phyloP scores from a whole-genome alignment of 1,140 invertebrate species.

The Copidosoma floridanum region DNA sequence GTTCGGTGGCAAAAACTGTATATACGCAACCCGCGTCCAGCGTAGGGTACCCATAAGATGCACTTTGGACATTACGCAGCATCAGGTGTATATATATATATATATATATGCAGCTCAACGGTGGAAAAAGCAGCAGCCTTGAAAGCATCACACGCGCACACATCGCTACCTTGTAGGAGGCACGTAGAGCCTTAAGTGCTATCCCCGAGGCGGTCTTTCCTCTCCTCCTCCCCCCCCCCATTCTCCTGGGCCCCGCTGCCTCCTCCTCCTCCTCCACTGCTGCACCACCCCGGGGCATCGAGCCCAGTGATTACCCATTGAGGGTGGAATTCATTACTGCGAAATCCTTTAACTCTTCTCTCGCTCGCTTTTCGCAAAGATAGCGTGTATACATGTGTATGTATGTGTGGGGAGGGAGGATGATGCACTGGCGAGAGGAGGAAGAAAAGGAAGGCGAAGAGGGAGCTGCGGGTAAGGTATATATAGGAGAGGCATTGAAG shows the following conservation, averaged over 20 bases:
- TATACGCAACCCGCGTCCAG: too few relatives aligned
- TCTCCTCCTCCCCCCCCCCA: slow-evolving; percentile 1
- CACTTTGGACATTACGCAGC: not conserved
- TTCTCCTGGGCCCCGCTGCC: slow-evolving; percentile 8
- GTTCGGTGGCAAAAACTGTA: too few relatives aligned
- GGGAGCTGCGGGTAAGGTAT: too few relatives aligned
- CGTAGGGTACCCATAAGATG: too few relatives aligned
- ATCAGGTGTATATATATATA: slow-evolving; percentile 6
- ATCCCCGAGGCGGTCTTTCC: slow-evolving; percentile 30
- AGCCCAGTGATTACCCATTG: slow-evolving; percentile 43
- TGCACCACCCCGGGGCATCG: slow-evolving; percentile 28
- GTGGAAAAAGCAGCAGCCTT: not conserved
- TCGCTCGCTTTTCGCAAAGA: not conserved
- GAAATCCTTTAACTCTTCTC: slow-evolving; percentile 42
- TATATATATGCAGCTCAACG: not conserved
- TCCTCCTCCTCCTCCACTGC: not conserved
- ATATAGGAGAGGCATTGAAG: too few relatives aligned
- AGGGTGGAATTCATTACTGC: slow-evolving; percentile 48
- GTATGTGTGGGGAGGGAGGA: too few relatives aligned
- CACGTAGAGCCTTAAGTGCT: slow-evolving; percentile 44
- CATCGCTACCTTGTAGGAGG: slow-evolving; percentile 36
- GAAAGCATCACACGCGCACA: slow-evolving; percentile 13
- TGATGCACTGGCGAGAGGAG: too few relatives aligned
- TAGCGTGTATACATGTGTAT: not conserved
- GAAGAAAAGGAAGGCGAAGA: too few relatives aligned